These are phyloP conservation scores for Setophaga petechia DNA, from an alignment of 2,113 vertebrate species.

Conservation along the genomic window DNA sequence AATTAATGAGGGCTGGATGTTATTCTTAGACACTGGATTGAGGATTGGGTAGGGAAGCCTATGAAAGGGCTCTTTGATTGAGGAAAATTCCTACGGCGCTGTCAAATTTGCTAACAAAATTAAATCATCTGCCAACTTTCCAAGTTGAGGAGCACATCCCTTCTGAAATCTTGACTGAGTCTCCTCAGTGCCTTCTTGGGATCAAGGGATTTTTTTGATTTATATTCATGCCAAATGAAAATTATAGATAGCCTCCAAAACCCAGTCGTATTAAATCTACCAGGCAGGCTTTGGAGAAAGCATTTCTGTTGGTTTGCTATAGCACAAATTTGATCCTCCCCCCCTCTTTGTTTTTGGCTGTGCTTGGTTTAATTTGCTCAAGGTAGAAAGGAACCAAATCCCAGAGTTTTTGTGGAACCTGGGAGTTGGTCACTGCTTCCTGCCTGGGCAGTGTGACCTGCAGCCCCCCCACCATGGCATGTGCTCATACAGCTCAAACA, in stretches of 20 bases:
- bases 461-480: fast-evolving
- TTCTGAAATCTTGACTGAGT: conserved; percentile 24
- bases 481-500: background rate
- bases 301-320: background rate
- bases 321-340: background rate
- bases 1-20: conserved; percentile 63
- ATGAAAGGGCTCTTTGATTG: conserved; percentile 68
- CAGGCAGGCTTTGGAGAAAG: background rate
- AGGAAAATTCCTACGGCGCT: conserved; percentile 58
- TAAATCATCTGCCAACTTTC: conserved; percentile 58
- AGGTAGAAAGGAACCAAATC: background rate
- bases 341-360: background rate
- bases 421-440: background rate
- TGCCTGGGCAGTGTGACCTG: background rate
- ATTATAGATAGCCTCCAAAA: conserved; percentile 3
- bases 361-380: background rate
- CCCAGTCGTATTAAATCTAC: background rate
- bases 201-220: conserved; percentile 40
- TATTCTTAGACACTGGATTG: conserved; percentile 61
- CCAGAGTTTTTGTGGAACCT: background rate
- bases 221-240: background rate
- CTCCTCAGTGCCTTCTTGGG: conserved; percentile 45
- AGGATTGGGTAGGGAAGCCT: conserved; percentile 35
- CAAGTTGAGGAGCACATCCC: conserved; percentile 43
- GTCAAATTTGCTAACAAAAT: conserved; percentile 59